Evolutionary conservation across 2,113 vertebrate species (phyloP).

Genomic region (Ivindomyrus marchei): DNA sequence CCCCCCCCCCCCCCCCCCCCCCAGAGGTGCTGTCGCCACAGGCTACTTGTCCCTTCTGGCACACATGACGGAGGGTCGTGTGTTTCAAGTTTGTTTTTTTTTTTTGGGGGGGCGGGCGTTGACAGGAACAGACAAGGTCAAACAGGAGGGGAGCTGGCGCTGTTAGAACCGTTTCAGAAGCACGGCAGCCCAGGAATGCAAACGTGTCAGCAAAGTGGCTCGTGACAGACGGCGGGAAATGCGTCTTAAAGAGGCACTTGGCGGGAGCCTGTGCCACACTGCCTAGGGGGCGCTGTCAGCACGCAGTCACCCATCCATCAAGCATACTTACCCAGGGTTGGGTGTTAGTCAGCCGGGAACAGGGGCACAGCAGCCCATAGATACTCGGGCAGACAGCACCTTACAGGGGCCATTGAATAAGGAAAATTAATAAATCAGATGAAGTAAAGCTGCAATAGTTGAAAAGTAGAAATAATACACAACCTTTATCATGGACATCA

Average conservation of each 20-base stretch:
- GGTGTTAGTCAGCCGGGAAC: neutral
- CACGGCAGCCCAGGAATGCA: neutral
- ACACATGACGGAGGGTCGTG: neutral
- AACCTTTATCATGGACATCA: neutral
- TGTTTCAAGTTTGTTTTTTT: neutral
- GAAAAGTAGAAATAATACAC: neutral
- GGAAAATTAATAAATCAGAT: neutral
- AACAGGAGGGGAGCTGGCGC: neutral
- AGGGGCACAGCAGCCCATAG: neutral
- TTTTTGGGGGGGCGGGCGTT: neutral
- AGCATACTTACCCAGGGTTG: neutral
- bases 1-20: neutral
- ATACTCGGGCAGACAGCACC: too few species aligned
- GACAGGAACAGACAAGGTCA: neutral
- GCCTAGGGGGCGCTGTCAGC: neutral
- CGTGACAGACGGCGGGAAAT: neutral
- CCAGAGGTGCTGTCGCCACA: neutral
- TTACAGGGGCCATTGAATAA: neutral
- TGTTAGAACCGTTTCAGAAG: neutral
- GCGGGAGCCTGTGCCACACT: neutral
- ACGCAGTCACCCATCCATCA: neutral
- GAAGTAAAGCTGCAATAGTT: neutral
- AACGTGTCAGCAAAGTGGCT: neutral
- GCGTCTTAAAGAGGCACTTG: neutral
- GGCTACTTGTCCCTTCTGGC: neutral